Conservation (phyloP, 1,140 invertebrate species). For the Drosophila virilis region DNA sequence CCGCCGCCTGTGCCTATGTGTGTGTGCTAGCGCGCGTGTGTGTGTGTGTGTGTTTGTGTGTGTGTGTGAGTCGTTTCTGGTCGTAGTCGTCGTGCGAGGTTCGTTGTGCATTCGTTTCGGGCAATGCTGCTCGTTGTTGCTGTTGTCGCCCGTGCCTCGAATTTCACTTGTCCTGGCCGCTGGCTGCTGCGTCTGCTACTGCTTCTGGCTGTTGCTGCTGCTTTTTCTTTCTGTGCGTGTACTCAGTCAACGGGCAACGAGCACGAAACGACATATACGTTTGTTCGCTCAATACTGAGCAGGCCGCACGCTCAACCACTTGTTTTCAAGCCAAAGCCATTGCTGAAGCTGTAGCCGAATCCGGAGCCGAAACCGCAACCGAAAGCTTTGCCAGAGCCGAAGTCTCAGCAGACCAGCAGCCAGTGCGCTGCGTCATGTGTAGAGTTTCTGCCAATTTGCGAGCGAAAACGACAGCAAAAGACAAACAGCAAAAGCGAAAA, state of each 20-base stretch:
- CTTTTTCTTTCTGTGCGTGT: conserved; percentile 55
- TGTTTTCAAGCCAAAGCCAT: conserved; percentile 76
- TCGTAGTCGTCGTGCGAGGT: conserved; percentile 48
- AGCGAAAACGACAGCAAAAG: neutral
- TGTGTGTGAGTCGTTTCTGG: conserved; percentile 37
- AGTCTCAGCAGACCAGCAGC: conserved; percentile 11
- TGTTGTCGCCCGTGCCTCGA: conserved; percentile 58
- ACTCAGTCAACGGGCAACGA: conserved; percentile 64
- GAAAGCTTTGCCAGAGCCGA: conserved; percentile 21
- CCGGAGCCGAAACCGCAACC: conserved; percentile 4
- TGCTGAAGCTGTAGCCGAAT: conserved; percentile 42
- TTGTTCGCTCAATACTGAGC: conserved; percentile 74
- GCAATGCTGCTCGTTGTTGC: conserved; percentile 33
- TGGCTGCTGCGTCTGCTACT: conserved; percentile 63
- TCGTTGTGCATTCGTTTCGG: conserved; percentile 61
- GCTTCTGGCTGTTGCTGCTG: conserved; percentile 38
- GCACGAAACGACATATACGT: conserved; percentile 72
- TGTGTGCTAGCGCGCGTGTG: neutral
- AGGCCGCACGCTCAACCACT: conserved; percentile 76
- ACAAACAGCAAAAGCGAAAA: neutral
- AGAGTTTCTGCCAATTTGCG: conserved; percentile 43
- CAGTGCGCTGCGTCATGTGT: conserved; percentile 55
- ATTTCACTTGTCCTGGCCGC: conserved; percentile 66
- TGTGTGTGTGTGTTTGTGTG: conserved; percentile 12
- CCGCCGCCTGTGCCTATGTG: conserved; percentile 28